Conservation (phyloP, 1,140 invertebrate genomes). For the Lucilia cuprina region DNA sequence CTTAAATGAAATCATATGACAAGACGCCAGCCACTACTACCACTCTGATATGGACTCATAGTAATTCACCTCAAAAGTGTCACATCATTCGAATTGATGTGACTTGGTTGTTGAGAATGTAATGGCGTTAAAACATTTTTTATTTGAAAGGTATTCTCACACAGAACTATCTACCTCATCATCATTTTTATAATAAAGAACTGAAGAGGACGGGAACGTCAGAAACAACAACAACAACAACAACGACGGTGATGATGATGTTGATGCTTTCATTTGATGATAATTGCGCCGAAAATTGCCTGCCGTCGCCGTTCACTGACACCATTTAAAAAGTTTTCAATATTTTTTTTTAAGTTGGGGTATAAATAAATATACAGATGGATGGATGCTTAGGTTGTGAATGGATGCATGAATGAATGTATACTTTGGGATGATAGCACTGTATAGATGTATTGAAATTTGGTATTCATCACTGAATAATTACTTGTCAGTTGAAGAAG, state of each 20-base stretch:
- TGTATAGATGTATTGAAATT: not conserved
- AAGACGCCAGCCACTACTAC: conserved; percentile 22
- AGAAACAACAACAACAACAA: conserved; percentile 5
- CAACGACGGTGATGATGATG: conserved; percentile 41
- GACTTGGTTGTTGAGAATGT: conserved; percentile 37
- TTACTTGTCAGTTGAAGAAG: conserved; percentile 15
- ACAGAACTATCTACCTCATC: not conserved
- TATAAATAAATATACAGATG: not conserved
- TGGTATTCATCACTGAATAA: conserved; percentile 31
- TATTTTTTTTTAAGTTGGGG: not conserved
- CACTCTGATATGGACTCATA: not conserved
- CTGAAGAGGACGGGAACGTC: conserved; percentile 41
- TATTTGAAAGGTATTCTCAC: not conserved
- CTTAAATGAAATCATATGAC: conserved; percentile 12
- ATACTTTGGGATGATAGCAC: not conserved
- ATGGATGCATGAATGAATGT: not conserved
- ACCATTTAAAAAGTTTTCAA: conserved; percentile 20
- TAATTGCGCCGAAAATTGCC: conserved; percentile 34
- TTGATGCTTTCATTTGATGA: conserved; percentile 29
- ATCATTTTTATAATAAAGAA: not conserved
- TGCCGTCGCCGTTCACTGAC: conserved; percentile 32
- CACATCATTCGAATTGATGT: conserved; percentile 60
- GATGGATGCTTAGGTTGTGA: not conserved
- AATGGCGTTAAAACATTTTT: conserved; percentile 26
- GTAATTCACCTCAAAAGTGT: conserved; percentile 49